Percentiles rank a stretch among this genome's conserved stretches.
phyloP scores from a whole-genome alignment of 64 coral and sea anemone genomes.

The Pocillopora verrucosa region DNA sequence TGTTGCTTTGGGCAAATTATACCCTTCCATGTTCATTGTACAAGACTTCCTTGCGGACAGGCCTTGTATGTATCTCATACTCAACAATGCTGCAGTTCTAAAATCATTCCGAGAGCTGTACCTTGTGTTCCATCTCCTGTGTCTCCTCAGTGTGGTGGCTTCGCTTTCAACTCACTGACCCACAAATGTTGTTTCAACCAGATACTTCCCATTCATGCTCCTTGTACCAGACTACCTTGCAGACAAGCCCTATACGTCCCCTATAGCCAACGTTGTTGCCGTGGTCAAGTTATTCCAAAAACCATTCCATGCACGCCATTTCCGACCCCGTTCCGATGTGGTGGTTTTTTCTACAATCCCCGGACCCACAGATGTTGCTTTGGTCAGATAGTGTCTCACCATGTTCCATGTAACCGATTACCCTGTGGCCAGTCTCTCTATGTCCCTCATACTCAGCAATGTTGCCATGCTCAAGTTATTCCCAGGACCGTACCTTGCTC shows the following conservation, averaged over 20 bases:
- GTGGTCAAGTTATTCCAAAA: not conserved
- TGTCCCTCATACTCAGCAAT: not conserved
- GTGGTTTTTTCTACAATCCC: not conserved
- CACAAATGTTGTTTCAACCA: slow-evolving; percentile 3
- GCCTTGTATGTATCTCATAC: not conserved
- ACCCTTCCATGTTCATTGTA: not conserved
- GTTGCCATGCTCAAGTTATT: not conserved
- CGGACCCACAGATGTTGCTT: slow-evolving; percentile 1
- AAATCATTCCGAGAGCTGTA: not conserved
- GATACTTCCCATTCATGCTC: not conserved
- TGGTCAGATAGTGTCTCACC: not conserved
- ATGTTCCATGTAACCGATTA: not conserved
- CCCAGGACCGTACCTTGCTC: not conserved
- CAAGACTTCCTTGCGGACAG: not conserved
- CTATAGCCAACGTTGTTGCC: slow-evolving; percentile 4
- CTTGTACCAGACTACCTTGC: slow-evolving; percentile 10
- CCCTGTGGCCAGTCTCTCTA: not conserved
- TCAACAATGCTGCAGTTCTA: not conserved
- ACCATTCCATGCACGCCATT: not conserved
- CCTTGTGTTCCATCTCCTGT: not conserved
- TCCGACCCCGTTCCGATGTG: not conserved
- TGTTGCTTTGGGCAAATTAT: not conserved
- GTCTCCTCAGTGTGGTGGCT: not conserved
- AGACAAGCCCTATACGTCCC: not conserved
- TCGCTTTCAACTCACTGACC: not conserved